These are phyloP conservation scores for Pimephales promelas DNA, from an alignment of 2,113 vertebrate species.

Conservation along the genomic window DNA sequence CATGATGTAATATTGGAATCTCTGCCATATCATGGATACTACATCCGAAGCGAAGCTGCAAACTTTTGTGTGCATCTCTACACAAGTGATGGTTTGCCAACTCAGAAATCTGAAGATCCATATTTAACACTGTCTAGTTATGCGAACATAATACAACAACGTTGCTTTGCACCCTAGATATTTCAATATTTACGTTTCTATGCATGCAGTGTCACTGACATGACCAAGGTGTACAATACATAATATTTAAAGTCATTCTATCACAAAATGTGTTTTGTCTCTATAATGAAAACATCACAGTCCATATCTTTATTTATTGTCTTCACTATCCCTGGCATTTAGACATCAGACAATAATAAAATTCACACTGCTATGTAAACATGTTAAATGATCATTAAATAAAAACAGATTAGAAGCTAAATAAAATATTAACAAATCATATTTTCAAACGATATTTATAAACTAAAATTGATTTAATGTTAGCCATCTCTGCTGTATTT, in stretches of 20 bases:
- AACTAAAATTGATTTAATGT: not conserved
- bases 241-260: not conserved
- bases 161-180: slow-evolving; percentile 1
- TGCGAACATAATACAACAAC: not conserved
- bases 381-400: not conserved
- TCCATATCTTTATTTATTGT: slow-evolving; percentile 4
- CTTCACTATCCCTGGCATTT: not conserved
- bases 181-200: not conserved
- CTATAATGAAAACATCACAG: not conserved
- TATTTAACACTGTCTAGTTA: not conserved
- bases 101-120: not conserved
- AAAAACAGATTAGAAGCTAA: not conserved
- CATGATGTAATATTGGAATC: not conserved
- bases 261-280: not conserved
- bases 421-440: not conserved
- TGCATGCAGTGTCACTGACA: not conserved
- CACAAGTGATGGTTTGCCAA: not conserved
- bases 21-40: not conserved
- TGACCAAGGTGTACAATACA: not conserved
- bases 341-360: not conserved
- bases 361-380: not conserved
- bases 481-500: slow-evolving; percentile 56
- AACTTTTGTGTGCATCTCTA: slow-evolving; percentile 1
- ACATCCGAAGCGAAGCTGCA: not conserved
- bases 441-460: not conserved